These are phyloP conservation scores for Lichenostomus cassidix DNA, from an alignment of 2,113 vertebrate genomes.

Conservation along the genomic window DNA sequence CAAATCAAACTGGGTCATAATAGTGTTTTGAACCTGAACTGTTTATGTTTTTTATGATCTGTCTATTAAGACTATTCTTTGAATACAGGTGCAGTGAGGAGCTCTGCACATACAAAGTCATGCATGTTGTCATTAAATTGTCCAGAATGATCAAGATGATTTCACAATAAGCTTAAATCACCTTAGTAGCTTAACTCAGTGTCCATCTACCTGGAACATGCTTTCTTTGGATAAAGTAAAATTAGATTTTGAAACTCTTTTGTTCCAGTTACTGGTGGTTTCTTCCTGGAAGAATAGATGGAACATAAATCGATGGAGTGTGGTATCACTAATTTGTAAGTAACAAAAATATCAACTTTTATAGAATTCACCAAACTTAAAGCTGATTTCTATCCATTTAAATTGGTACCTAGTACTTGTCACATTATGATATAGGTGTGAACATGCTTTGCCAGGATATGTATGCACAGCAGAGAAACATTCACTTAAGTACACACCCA, in stretches of 20 bases:
- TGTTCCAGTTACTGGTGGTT: not conserved
- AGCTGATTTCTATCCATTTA: conserved; percentile 14
- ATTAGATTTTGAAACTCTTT: conserved; percentile 1
- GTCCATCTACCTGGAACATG: not conserved
- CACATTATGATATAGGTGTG: conserved; percentile 54
- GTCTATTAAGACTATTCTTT: not conserved
- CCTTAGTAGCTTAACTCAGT: not conserved
- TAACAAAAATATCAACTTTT: not conserved
- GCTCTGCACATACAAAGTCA: not conserved
- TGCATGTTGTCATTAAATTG: not conserved
- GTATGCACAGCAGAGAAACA: not conserved
- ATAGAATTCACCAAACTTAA: conserved; percentile 1
- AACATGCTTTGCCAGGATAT: conserved; percentile 26
- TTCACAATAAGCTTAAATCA: not conserved
- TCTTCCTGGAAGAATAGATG: not conserved
- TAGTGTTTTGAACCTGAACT: not conserved
- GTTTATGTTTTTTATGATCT: not conserved
- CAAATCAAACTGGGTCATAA: not conserved
- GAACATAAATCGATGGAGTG: not conserved
- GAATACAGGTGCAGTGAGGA: not conserved
- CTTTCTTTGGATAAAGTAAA: not conserved
- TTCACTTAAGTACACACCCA: conserved; percentile 4
- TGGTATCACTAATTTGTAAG: not conserved
- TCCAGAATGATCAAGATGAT: not conserved
- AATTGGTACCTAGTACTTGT: conserved; percentile 33